Conservation (phyloP, 2,113 vertebrate species). For the Alectura lathami region DNA sequence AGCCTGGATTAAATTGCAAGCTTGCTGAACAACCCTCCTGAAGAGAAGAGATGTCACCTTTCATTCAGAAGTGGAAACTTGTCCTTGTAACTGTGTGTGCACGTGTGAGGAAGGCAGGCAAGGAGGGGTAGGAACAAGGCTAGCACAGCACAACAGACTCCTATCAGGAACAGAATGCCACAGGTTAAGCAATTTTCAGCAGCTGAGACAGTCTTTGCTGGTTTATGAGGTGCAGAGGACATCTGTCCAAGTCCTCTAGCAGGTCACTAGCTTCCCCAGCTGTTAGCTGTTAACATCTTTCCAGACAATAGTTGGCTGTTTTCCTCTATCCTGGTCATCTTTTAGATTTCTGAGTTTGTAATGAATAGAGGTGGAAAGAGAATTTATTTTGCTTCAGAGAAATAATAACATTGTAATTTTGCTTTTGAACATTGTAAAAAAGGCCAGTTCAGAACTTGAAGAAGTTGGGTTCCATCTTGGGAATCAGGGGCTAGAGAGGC, state of each 20-base stretch:
- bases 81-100: neutral
- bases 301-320: neutral
- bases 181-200: neutral
- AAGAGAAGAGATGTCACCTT: constrained; percentile 26
- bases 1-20: constrained; percentile 7
- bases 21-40: neutral
- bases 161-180: neutral
- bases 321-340: neutral
- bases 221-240: neutral
- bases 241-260: neutral
- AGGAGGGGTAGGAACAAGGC: neutral
- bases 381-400: neutral
- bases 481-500: neutral
- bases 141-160: neutral
- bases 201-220: neutral
- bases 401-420: neutral
- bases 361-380: neutral
- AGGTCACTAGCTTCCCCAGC: neutral
- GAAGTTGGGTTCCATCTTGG: neutral
- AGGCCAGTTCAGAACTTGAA: neutral
- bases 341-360: neutral
- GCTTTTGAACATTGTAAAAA: neutral
- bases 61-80: constrained; percentile 7
- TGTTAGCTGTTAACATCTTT: neutral
- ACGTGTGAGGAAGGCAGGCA: neutral